Conservation (phyloP, 2,113 vertebrate species). For the Bettongia penicillata region DNA sequence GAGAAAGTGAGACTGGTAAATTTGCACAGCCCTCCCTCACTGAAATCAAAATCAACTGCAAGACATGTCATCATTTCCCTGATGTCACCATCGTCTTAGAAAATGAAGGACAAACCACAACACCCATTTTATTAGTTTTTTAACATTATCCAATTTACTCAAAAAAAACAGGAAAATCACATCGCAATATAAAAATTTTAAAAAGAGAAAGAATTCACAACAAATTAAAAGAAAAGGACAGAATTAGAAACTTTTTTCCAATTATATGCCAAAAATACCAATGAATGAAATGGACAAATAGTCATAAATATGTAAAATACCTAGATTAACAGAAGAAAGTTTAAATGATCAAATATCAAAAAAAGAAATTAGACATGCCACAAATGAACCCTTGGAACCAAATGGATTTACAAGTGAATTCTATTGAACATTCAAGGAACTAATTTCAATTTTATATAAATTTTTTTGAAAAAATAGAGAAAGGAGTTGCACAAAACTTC, state of each 20-base stretch:
- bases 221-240: neutral
- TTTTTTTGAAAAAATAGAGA: neutral
- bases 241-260: neutral
- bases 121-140: neutral
- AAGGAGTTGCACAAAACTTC: neutral
- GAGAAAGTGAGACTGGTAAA: too few relatives aligned
- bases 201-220: neutral
- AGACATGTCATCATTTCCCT: too few relatives aligned
- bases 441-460: neutral
- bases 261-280: neutral
- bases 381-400: neutral
- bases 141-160: neutral
- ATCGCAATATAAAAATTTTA: neutral
- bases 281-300: neutral
- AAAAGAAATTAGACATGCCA: neutral
- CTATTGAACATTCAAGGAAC: neutral
- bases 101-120: too few relatives aligned
- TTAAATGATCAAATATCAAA: neutral
- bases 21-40: too few relatives aligned
- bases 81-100: too few relatives aligned
- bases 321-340: neutral
- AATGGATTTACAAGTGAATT: neutral
- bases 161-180: neutral
- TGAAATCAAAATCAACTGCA: too few relatives aligned
- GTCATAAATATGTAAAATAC: neutral